These are phyloP conservation scores for Lasiommata megera DNA, from an alignment of 2,888 invertebrate species.

Conservation along the genomic window DNA sequence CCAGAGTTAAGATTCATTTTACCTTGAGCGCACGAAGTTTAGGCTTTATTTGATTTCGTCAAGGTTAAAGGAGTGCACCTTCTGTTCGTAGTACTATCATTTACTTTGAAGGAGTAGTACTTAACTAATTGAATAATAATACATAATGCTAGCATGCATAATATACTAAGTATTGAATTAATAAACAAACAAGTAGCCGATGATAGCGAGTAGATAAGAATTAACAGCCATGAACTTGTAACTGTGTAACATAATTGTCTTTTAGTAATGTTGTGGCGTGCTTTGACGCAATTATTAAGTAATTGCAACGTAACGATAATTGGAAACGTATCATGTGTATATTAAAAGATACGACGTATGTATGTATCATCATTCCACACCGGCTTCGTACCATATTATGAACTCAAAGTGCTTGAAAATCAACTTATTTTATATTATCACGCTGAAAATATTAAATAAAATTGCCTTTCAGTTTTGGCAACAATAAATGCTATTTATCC, in stretches of 20 bases:
- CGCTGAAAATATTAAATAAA: too few relatives aligned
- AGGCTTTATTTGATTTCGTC: too few relatives aligned
- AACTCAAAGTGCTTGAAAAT: too few relatives aligned
- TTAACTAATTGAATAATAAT: neutral
- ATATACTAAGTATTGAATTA: neutral
- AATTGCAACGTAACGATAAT: neutral
- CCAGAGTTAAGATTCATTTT: too few relatives aligned
- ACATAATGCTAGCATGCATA: neutral
- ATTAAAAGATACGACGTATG: neutral
- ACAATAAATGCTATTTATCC: too few relatives aligned
- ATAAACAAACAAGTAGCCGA: neutral
- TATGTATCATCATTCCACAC: too few relatives aligned
- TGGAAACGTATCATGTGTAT: neutral
- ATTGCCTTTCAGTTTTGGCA: too few relatives aligned
- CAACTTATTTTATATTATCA: too few relatives aligned
- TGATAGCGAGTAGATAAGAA: conserved; percentile 21
- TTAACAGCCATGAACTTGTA: conserved; percentile 39
- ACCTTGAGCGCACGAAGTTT: too few relatives aligned
- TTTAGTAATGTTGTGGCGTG: conserved; percentile 16
- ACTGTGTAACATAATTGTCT: conserved; percentile 30
- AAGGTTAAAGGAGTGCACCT: too few relatives aligned
- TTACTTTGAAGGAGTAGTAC: neutral
- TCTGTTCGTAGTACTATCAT: too few relatives aligned
- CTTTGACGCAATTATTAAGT: conserved; percentile 19
- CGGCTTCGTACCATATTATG: too few relatives aligned